Percentiles rank a stretch among this genome's conserved stretches.
Evolutionary conservation across 2,797 vertebrate genomes (phyloP).

Genomic region (Scolopax bukidnonensis): DNA sequence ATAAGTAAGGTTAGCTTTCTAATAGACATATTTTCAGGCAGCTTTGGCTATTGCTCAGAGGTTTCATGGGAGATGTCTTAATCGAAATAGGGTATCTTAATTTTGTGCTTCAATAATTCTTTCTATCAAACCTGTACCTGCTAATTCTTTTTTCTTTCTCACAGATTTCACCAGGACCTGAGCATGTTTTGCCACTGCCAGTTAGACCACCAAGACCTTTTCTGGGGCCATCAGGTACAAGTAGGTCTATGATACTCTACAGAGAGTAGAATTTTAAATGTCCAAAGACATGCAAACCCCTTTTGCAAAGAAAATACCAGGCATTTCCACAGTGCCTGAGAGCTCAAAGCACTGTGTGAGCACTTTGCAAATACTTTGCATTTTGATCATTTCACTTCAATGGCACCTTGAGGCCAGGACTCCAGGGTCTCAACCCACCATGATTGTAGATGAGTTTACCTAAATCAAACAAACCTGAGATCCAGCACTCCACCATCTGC

Average conservation of each 20-base stretch:
- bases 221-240: neutral
- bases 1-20: neutral
- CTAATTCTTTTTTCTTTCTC: neutral
- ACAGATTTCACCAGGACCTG: neutral
- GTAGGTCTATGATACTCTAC: neutral
- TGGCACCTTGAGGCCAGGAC: neutral
- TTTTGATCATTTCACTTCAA: neutral
- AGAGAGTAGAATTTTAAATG: neutral
- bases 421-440: neutral
- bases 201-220: neutral
- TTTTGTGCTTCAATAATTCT: neutral
- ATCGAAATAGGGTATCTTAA: neutral
- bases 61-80: neutral
- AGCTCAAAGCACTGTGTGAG: neutral
- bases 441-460: neutral
- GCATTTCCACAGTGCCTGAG: neutral
- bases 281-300: neutral
- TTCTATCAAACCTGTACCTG: neutral
- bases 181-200: neutral
- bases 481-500: neutral
- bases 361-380: neutral
- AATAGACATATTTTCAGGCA: neutral
- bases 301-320: slow-evolving; percentile 8
- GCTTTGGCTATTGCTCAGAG: neutral
- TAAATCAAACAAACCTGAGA: neutral